A percentile compares a stretch with the other conserved stretches of the same genome.
Conservation (phyloP, 2,888 invertebrate species). For the Allolobophora icterica region DNA sequence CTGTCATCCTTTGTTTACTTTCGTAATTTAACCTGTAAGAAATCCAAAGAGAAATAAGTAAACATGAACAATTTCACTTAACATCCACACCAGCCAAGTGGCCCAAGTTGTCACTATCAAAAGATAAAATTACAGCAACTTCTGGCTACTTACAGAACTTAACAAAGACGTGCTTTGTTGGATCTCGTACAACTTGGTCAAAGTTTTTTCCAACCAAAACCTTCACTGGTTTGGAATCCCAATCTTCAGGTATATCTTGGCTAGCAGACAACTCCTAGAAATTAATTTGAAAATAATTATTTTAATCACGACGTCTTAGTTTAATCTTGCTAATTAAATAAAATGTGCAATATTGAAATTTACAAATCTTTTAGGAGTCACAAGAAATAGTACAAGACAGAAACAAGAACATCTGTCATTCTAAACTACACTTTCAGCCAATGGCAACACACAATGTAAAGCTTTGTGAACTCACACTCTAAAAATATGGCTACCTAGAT, state of each 20-base stretch:
- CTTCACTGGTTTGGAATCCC: neutral
- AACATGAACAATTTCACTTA: too few relatives aligned
- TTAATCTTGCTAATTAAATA: too few relatives aligned
- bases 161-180: constrained; percentile 4
- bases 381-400: too few relatives aligned
- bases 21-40: too few relatives aligned
- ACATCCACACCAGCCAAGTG: neutral
- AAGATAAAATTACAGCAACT: neutral
- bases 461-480: neutral
- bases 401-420: neutral
- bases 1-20: too few relatives aligned
- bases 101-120: neutral
- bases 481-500: neutral
- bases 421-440: too few relatives aligned
- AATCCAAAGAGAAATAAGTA: too few relatives aligned
- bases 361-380: too few relatives aligned
- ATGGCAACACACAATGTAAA: neutral
- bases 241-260: constrained; percentile 7
- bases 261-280: neutral
- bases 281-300: neutral
- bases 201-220: neutral
- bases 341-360: too few relatives aligned
- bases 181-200: neutral
- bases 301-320: neutral
- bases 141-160: constrained; percentile 9